A percentile compares a stretch with the other conserved stretches of the same genome.
These are phyloP conservation scores for Enteromius argenteus DNA, from an alignment of 2,797 vertebrate genomes.

Conservation along the genomic window DNA sequence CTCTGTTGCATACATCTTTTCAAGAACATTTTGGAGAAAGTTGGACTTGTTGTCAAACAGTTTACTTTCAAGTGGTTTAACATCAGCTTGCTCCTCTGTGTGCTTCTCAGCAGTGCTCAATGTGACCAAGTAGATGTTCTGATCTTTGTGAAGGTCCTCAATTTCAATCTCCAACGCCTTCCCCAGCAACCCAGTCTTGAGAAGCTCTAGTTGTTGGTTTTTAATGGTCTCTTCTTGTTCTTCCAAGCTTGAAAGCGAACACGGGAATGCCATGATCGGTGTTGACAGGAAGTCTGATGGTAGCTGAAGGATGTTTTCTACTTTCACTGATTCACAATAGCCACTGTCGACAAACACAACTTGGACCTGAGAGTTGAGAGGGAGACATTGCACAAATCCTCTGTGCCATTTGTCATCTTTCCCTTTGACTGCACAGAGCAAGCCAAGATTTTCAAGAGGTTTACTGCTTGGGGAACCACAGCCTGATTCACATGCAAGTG, in stretches of 20 bases:
- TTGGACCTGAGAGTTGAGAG: slow-evolving; percentile 79
- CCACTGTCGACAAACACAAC: slow-evolving; percentile 93
- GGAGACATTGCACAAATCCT: slow-evolving; percentile 86
- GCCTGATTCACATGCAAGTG: slow-evolving; percentile 73
- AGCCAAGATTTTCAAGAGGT: slow-evolving; percentile 80
- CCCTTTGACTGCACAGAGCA: slow-evolving; percentile 87
- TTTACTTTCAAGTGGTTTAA: slow-evolving; percentile 6
- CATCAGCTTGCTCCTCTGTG: slow-evolving; percentile 23
- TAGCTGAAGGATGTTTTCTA: slow-evolving; percentile 81
- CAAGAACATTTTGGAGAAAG: slow-evolving; percentile 17
- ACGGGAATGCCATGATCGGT: slow-evolving; percentile 86
- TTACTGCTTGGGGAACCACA: slow-evolving; percentile 62
- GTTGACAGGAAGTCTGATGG: slow-evolving; percentile 78
- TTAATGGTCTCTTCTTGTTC: slow-evolving; percentile 68
- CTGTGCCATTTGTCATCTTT: slow-evolving; percentile 89
- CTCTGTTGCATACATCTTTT: slow-evolving; percentile 51
- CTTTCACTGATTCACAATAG: slow-evolving; percentile 81
- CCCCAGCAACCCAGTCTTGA: slow-evolving; percentile 83
- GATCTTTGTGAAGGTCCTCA: slow-evolving; percentile 70
- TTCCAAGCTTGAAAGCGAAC: slow-evolving; percentile 78
- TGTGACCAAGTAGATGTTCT: slow-evolving; percentile 80
- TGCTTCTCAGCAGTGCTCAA: slow-evolving; percentile 65
- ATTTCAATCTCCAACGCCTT: slow-evolving; percentile 76
- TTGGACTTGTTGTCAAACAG: slow-evolving; percentile 25
- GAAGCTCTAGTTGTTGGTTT: slow-evolving; percentile 77